Base-by-base conservation (phyloP, 2,113 vertebrate species). In the Cephalopterus ornatus region DNA sequence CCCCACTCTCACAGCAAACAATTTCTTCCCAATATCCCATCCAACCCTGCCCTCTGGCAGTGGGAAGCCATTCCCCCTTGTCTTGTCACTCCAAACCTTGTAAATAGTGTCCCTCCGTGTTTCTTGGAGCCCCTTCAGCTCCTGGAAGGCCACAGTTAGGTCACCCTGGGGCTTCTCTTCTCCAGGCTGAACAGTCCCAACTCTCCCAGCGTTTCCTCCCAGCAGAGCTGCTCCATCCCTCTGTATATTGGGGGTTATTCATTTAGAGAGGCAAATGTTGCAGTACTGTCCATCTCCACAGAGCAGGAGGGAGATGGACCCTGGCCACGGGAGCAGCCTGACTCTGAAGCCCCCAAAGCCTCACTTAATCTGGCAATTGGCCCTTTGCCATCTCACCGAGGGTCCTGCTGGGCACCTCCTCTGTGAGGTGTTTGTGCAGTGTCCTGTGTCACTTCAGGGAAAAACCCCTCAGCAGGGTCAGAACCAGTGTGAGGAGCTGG, bases 1-100 rank as follows among this genome's bases (percentile, higher is more conserved):
- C 1, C 17, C 23, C 16, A 9, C 62, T 39, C n/a, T 30, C 1
- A 0, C 24, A 61, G 39, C 16, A 19, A 74, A 12, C 3, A 5
- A 47, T 83, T 68, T n/a, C 62, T 47, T 2, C n/a, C 46, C 62
- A 7, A 1, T 10, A 22, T 89, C 55, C 37, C 55, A 55, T 5
- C 63, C 0, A 7, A 0, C 62, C 39, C 46, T 75, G 13, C 16
- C 15, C 33, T 52, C 12, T 52, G 59, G 19, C 61, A n/a, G 0
- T 52, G 15, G 32, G 35, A 42, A 81, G 16, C 70, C 70, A 53
- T 32, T 89, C 39, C 28, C 24, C 32, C 2, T 4, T 30, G 41
- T 83, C 17, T 61, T 89, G n/a, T 47, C 24, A 9, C 16, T 61
- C 46, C 39, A 53, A 3, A 6, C 9, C n/a, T 62, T 32, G 17